Base-by-base conservation (phyloP, 2,888 invertebrate species). In the Sesia bembeciformis region DNA sequence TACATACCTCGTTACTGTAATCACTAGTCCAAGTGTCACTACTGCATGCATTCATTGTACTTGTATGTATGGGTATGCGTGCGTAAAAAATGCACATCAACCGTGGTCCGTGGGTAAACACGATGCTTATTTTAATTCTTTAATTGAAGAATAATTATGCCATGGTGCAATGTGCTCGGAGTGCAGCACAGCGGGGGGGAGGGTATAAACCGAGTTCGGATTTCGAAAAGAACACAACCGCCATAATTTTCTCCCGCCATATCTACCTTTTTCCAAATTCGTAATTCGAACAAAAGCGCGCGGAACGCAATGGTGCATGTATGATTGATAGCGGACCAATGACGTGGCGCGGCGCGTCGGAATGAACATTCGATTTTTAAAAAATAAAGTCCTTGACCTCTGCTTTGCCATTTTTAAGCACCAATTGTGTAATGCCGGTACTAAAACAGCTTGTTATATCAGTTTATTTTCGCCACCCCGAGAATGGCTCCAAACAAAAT, bases 221-320 rank as follows among this genome's bases (percentile, higher is more conserved):
- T 67, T 80, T 81, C 66, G 70, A 80, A 82, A 82, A 78, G 81
- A 83, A 78, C 78, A 63, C 78, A 81, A 81, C 74, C 77, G 71
- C 81, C 82, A 81, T 84, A 81, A 81, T 83, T 84, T 72, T 75
- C 72, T 78, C 75, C 72, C 74, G 74, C 72, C 74, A 75, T 76
- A 70, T 80, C 77, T 84, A 83, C 83, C 75, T 85, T 86, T 86
- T 87, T 86, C 73, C 77, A 80, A 84, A 83, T 84, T 81, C 78
- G 85, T 84, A 83, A 84, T 82, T 81, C 79, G 82, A 84, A 87
- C 86, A 84, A 88, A 86, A 86, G 86, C 84, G 72, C 74, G 78
- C 78, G 72, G 79, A 70, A 78, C 77, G 84, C 88, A 86, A 85
- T 84, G 87, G 86, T 79, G 87, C 88, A 85, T 84, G 80, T 80